These are phyloP conservation scores for Amorpha juglandis DNA, from an alignment of 2,888 invertebrate species.

Conservation along the genomic window DNA sequence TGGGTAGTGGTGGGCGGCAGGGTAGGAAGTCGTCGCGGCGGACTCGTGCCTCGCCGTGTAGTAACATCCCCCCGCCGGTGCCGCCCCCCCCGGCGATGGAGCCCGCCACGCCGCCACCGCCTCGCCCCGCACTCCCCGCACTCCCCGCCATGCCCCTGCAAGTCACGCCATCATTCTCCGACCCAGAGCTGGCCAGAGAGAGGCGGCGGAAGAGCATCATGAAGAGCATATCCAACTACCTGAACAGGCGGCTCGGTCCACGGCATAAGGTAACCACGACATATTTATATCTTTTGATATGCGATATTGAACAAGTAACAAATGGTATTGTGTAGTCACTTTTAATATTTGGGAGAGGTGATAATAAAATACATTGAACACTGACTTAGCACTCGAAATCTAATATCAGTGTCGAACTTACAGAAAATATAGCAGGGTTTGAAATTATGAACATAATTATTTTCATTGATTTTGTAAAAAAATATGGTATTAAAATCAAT, in stretches of 20 bases:
- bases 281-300: not conserved
- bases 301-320: not conserved
- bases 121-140: slow-evolving; percentile 56
- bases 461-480: too few relatives aligned
- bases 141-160: slow-evolving; percentile 61
- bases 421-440: too few relatives aligned
- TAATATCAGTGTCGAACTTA: too few relatives aligned
- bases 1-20: slow-evolving; percentile 66
- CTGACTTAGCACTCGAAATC: too few relatives aligned
- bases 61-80: slow-evolving; percentile 55
- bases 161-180: slow-evolving; percentile 80
- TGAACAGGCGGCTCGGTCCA: slow-evolving; percentile 88
- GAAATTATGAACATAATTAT: too few relatives aligned
- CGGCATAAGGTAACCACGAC: slow-evolving; percentile 79
- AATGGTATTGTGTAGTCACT: not conserved
- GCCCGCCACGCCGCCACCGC: slow-evolving; percentile 44
- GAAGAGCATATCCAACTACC: slow-evolving; percentile 92
- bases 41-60: slow-evolving; percentile 50
- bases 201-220: slow-evolving; percentile 92
- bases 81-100: slow-evolving; percentile 57
- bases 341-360: not conserved
- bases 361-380: not conserved
- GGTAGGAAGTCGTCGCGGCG: slow-evolving; percentile 53
- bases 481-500: too few relatives aligned
- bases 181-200: slow-evolving; percentile 82